These are phyloP conservation scores for Furcifer pardalis DNA, from an alignment of 2,797 vertebrate genomes.

Conservation along the genomic window DNA sequence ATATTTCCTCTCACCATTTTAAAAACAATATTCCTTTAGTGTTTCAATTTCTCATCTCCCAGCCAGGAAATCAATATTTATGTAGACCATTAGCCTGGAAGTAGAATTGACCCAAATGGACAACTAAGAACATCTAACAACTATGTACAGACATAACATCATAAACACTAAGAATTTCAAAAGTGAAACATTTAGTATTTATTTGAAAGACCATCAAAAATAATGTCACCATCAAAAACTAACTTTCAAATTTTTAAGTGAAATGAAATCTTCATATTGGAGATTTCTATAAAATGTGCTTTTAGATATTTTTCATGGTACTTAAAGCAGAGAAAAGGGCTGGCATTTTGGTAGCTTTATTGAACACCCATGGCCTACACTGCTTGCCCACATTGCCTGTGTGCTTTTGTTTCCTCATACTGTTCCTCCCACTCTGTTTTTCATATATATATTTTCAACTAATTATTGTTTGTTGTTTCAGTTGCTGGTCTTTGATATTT, in stretches of 20 bases:
- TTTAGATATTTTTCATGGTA: background rate
- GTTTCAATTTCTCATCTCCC: conserved; percentile 5
- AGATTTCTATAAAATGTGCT: too few species aligned
- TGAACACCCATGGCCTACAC: background rate
- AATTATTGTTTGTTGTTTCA: background rate
- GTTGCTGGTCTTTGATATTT: conserved; percentile 35
- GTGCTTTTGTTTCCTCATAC: background rate
- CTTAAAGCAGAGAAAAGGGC: background rate
- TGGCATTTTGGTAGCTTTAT: background rate
- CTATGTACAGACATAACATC: conserved; percentile 7
- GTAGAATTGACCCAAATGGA: conserved; percentile 14
- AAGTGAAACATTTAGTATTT: background rate
- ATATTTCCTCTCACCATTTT: conserved; percentile 43
- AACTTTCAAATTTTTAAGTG: background rate
- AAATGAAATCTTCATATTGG: background rate
- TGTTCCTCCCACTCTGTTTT: background rate
- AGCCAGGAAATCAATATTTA: conserved; percentile 21
- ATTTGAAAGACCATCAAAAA: background rate
- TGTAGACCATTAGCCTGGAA: conserved; percentile 11
- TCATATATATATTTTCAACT: background rate
- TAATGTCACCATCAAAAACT: background rate
- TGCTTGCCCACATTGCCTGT: background rate
- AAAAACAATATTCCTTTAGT: conserved; percentile 20
- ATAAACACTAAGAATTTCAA: background rate
- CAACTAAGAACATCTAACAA: conserved; percentile 21